These are phyloP conservation scores for Drosophila tristis DNA, from an alignment of 1,140 invertebrate species.

Conservation along the genomic window DNA sequence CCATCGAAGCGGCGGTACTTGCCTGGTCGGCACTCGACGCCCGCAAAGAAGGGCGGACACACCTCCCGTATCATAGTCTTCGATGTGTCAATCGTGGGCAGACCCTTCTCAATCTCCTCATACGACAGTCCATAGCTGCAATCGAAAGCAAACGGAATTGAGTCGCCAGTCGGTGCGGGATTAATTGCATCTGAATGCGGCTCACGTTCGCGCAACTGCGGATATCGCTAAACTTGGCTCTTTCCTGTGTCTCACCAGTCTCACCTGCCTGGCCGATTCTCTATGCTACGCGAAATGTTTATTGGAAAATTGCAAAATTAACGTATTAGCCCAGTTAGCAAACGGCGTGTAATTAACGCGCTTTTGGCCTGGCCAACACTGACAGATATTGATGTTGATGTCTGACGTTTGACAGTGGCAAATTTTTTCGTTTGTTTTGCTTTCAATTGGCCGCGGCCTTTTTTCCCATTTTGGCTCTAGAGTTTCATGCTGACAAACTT, in stretches of 20 bases:
- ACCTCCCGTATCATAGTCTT: slow-evolving; percentile 94
- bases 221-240: slow-evolving; percentile 55
- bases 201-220: slow-evolving; percentile 24
- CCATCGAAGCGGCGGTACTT: slow-evolving; percentile 96
- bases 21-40: slow-evolving; percentile 94
- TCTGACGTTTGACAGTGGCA: slow-evolving; percentile 60
- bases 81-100: slow-evolving; percentile 95
- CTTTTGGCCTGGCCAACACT: slow-evolving; percentile 27
- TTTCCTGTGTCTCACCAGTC: slow-evolving; percentile 43
- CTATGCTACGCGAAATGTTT: slow-evolving; percentile 26
- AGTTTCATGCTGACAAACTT: slow-evolving; percentile 40
- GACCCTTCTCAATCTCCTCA: slow-evolving; percentile 94
- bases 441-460: slow-evolving; percentile 28
- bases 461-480: slow-evolving; percentile 5
- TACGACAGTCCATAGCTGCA: slow-evolving; percentile 92
- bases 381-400: slow-evolving; percentile 53
- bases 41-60: slow-evolving; percentile 94
- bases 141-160: slow-evolving; percentile 19
- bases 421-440: slow-evolving; percentile 34
- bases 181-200: slow-evolving; percentile 30
- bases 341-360: slow-evolving; percentile 59
- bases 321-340: slow-evolving; percentile 57
- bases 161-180: slow-evolving; percentile 7
- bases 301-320: slow-evolving; percentile 67
- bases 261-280: slow-evolving; percentile 12